Evolutionary conservation across 1,140 invertebrate genomes (phyloP).

Genomic region (Brevipalpus yothersi): DNA sequence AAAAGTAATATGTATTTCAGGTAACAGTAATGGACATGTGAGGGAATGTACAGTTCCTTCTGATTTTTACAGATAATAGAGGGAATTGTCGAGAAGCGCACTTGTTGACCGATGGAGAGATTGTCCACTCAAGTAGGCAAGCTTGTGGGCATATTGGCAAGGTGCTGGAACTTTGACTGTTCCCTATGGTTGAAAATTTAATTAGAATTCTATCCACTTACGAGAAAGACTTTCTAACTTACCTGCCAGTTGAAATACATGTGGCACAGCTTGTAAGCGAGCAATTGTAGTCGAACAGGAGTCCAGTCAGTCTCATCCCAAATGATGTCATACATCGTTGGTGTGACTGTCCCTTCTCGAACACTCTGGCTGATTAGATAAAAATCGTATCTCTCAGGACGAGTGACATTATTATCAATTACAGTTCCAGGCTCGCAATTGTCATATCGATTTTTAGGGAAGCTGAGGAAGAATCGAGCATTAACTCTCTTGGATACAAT

Average conservation of each 20-base stretch:
- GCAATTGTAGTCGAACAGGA: slow-evolving; percentile 38
- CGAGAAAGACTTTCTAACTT: no score
- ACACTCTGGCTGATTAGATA: slow-evolving; percentile 51
- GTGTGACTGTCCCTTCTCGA: slow-evolving; percentile 42
- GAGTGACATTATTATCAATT: slow-evolving; percentile 56
- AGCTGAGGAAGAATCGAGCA: not conserved
- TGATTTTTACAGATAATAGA: no score
- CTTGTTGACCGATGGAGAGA: no score
- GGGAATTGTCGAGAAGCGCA: no score
- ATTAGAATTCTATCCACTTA: no score
- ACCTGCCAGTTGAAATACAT: slow-evolving; percentile 54
- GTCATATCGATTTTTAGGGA: slow-evolving; percentile 8
- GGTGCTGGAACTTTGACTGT: no score
- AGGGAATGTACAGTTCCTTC: no score
- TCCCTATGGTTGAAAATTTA: no score
- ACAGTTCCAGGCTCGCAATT: slow-evolving; percentile 67
- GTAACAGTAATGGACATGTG: no score
- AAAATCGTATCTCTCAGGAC: slow-evolving; percentile 55
- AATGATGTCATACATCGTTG: slow-evolving; percentile 53
- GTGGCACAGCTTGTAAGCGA: slow-evolving; percentile 55
- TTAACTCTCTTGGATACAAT: not conserved
- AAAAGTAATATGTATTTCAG: no score
- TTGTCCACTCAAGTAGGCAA: no score
- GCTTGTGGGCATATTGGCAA: no score
- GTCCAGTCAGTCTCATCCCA: slow-evolving; percentile 31